These are phyloP conservation scores for Microtus richardsoni DNA, from an alignment of 2,113 vertebrate species.

Conservation along the genomic window DNA sequence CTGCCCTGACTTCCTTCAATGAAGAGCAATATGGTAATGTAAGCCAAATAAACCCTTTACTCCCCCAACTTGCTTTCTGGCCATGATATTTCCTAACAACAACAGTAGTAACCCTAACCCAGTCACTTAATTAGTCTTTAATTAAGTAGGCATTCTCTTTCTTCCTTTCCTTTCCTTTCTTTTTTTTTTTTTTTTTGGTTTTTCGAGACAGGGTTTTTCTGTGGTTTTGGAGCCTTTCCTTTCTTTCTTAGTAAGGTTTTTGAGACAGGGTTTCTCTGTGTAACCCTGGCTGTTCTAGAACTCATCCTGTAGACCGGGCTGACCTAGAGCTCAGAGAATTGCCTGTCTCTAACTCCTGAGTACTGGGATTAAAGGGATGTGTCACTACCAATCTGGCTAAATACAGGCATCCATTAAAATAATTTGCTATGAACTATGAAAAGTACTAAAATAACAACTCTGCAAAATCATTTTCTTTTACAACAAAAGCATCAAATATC, in stretches of 20 bases:
- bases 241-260: neutral
- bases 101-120: neutral
- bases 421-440: constrained; percentile 47
- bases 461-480: constrained; percentile 66
- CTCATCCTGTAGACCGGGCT: neutral
- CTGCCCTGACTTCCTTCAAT: neutral
- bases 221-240: neutral
- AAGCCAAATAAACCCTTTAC: neutral
- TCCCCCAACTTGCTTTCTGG: neutral
- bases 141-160: neutral
- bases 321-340: neutral
- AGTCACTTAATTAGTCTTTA: neutral
- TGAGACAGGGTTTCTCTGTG: neutral
- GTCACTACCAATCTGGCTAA: neutral
- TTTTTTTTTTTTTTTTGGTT: no score
- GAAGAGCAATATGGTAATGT: neutral
- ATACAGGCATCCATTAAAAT: constrained; percentile 51
- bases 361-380: neutral
- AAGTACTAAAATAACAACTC: constrained; percentile 53
- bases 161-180: neutral
- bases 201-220: neutral
- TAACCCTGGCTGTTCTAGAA: neutral
- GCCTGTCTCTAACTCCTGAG: neutral
- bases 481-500: constrained; percentile 72
- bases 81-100: neutral